Conservation (phyloP, 2,888 invertebrate species). For the Folsomia manolachei region DNA sequence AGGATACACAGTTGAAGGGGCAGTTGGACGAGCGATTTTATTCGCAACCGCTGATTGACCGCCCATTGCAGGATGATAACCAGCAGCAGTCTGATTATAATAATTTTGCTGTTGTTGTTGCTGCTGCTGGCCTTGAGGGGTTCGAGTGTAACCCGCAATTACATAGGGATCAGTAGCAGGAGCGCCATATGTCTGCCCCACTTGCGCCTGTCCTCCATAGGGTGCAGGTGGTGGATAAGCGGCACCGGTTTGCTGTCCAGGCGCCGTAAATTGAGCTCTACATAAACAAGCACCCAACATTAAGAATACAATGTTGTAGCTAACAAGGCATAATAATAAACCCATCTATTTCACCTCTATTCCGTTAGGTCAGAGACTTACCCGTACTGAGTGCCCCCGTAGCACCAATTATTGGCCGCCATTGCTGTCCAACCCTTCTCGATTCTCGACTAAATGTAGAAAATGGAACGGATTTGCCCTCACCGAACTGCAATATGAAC, state of each 20-base stretch:
- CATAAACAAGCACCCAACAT: too few relatives aligned
- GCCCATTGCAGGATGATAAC: neutral
- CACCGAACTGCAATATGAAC: too few relatives aligned
- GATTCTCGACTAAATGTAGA: too few relatives aligned
- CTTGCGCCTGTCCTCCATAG: neutral
- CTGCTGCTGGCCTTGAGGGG: conserved; percentile 30
- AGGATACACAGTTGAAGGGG: conserved; percentile 45
- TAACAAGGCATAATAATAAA: neutral
- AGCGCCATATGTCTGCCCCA: conserved; percentile 1
- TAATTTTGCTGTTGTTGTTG: conserved; percentile 27
- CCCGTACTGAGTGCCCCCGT: conserved; percentile 90
- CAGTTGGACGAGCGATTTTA: conserved; percentile 38
- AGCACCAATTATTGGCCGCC: conserved; percentile 93
- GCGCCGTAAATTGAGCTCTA: conserved; percentile 43
- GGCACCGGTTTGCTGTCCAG: conserved; percentile 13
- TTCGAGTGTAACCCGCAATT: conserved; percentile 48
- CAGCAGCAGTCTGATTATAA: conserved; percentile 26
- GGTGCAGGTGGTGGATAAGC: neutral
- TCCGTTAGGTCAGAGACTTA: too few relatives aligned
- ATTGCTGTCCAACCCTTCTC: too few relatives aligned
- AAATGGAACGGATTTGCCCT: too few relatives aligned
- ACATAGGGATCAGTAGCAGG: conserved; percentile 38
- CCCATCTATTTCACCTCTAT: neutral
- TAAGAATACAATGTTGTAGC: neutral
- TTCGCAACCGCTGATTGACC: conserved; percentile 9